These are phyloP conservation scores for Puma concolor DNA, from an alignment of 2,113 vertebrate species.

Conservation along the genomic window DNA sequence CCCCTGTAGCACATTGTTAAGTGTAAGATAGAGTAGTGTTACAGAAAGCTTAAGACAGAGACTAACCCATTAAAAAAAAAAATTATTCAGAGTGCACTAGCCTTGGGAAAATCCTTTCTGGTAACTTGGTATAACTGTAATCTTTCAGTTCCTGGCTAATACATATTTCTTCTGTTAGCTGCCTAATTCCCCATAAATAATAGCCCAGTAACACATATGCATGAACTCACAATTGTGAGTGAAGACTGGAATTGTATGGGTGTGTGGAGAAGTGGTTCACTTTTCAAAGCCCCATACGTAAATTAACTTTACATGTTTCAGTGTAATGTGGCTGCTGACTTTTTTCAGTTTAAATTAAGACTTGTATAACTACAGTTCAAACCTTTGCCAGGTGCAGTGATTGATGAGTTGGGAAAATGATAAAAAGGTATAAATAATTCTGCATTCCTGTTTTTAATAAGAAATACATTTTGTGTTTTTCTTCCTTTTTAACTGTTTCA, in stretches of 20 bases:
- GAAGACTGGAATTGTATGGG: not conserved
- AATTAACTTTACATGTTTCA: not conserved
- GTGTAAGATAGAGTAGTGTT: not conserved
- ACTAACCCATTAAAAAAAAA: not conserved
- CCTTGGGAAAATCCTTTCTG: slow-evolving; percentile 5
- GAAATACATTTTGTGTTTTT: not conserved
- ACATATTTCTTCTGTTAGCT: not conserved
- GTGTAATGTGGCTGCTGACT: not conserved
- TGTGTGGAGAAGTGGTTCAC: not conserved
- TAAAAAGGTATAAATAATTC: slow-evolving; percentile 37
- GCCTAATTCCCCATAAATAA: not conserved
- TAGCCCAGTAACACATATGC: not conserved
- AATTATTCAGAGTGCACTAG: not conserved
- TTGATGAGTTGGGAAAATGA: not conserved
- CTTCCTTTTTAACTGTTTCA: slow-evolving; percentile 40
- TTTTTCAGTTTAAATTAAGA: not conserved
- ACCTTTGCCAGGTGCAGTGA: slow-evolving; percentile 6
- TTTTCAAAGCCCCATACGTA: not conserved
- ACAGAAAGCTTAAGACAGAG: slow-evolving; percentile 37
- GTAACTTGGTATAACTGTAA: not conserved
- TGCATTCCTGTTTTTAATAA: slow-evolving; percentile 43
- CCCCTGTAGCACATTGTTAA: slow-evolving; percentile 30
- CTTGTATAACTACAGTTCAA: not conserved
- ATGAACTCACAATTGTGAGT: not conserved
- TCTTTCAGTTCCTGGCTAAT: not conserved